Evolutionary conservation across 2,113 vertebrate species (phyloP).

Genomic region (Zosterops hypoxanthus): DNA sequence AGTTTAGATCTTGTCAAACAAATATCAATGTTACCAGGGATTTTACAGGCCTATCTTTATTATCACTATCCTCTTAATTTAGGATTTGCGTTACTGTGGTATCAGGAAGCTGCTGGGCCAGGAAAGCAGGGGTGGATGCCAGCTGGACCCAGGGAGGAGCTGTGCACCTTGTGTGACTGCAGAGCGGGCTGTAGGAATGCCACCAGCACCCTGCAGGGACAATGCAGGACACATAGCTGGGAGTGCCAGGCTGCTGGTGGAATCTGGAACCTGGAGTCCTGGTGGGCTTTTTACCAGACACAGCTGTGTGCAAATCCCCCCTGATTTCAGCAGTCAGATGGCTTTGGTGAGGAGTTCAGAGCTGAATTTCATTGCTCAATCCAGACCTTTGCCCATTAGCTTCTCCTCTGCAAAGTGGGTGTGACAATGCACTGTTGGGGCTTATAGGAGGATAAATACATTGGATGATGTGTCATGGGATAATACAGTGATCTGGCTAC

Average conservation of each 20-base stretch:
- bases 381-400: background rate
- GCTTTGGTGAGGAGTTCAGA: background rate
- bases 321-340: background rate
- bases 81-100: background rate
- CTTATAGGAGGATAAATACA: background rate
- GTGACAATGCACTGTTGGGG: background rate
- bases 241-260: background rate
- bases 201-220: background rate
- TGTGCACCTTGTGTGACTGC: background rate
- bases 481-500: background rate
- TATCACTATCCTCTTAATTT: background rate
- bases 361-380: background rate
- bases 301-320: rapidly evolving
- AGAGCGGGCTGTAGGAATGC: background rate
- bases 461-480: background rate
- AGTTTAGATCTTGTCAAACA: background rate
- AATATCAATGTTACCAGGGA: background rate
- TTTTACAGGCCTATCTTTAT: background rate
- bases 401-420: background rate
- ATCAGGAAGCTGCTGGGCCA: background rate
- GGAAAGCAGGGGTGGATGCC: background rate
- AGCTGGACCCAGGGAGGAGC: background rate
- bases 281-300: background rate
- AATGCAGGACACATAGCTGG: background rate
- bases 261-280: background rate